These are phyloP conservation scores for Branchinecta sandiegonensis DNA, from an alignment of 2,888 invertebrate species.

Conservation along the genomic window DNA sequence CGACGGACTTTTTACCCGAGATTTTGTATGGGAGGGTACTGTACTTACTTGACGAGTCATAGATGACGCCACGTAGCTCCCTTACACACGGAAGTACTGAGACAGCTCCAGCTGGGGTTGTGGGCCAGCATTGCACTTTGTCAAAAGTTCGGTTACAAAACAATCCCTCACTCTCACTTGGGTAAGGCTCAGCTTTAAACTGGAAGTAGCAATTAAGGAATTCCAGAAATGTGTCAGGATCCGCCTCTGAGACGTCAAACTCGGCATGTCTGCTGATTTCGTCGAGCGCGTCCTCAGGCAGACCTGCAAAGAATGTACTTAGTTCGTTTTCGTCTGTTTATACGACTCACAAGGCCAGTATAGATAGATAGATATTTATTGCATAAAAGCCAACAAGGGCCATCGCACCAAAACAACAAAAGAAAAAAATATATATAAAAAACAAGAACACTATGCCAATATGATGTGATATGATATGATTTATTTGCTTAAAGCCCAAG, in stretches of 20 bases:
- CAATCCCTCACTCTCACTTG: neutral
- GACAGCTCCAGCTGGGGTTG: neutral
- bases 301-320: neutral
- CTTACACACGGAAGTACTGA: neutral
- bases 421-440: too few relatives aligned
- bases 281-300: neutral
- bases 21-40: too few relatives aligned
- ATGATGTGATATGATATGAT: too few relatives aligned
- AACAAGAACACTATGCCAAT: too few relatives aligned
- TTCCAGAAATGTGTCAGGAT: constrained; percentile 1
- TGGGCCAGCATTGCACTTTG: constrained; percentile 10
- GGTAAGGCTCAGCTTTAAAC: constrained; percentile 1
- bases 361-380: too few relatives aligned
- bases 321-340: too few relatives aligned
- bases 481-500: too few relatives aligned
- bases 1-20: too few relatives aligned
- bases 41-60: neutral
- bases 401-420: too few relatives aligned
- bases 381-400: too few relatives aligned
- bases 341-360: too few relatives aligned
- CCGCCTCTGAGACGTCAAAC: neutral
- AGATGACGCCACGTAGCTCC: neutral
- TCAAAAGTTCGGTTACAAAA: constrained; percentile 1
- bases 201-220: neutral
- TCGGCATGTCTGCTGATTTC: constrained; percentile 1